phyloP scores from a whole-genome alignment of 2,113 vertebrate species.

The Burhinus bistriatus region DNA sequence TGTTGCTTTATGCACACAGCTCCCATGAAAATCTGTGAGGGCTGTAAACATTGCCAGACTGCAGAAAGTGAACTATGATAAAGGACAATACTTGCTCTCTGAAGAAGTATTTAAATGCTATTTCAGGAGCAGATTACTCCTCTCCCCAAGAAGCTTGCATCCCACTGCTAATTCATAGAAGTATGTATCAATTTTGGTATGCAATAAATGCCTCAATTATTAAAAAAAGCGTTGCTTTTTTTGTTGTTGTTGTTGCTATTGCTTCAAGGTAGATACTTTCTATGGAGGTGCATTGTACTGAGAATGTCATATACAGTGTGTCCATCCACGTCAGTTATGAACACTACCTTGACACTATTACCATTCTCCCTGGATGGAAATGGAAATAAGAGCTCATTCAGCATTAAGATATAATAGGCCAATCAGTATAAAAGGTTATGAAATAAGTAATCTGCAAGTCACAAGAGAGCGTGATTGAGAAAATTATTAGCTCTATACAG shows the following conservation, averaged over 20 bases:
- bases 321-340: background rate
- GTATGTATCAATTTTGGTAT: background rate
- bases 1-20: background rate
- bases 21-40: background rate
- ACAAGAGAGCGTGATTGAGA: background rate
- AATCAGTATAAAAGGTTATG: background rate
- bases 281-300: background rate
- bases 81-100: background rate
- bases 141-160: background rate
- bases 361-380: background rate
- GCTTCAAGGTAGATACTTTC: background rate
- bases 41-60: background rate
- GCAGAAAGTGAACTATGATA: background rate
- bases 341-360: background rate
- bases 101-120: background rate
- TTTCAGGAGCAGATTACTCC: background rate
- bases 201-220: background rate
- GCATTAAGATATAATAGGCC: background rate
- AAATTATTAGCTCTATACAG: background rate
- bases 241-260: background rate
- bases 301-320: background rate
- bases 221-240: background rate
- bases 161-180: background rate
- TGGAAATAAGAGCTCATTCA: background rate
- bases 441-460: background rate